A percentile compares a stretch with the other conserved stretches of the same genome.
phyloP scores from a whole-genome alignment of 2,113 vertebrate genomes.

The Hypomesus transpacificus region DNA sequence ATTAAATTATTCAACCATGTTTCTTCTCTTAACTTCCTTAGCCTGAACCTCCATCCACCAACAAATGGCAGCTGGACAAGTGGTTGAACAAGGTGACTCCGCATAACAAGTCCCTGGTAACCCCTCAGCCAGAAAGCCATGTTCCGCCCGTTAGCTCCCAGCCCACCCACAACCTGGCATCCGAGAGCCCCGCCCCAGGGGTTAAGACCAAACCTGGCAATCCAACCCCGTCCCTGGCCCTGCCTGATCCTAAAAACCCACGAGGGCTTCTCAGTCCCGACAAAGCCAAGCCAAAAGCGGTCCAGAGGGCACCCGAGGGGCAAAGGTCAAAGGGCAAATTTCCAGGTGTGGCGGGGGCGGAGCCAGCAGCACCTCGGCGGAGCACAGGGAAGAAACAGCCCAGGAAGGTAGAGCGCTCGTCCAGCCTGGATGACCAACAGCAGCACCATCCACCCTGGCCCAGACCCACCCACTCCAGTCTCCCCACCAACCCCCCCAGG shows the following conservation, averaged over 20 bases:
- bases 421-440: conserved; percentile 76
- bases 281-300: conserved; percentile 83
- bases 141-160: conserved; percentile 64
- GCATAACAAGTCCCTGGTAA: conserved; percentile 89
- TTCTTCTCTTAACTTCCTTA: conserved; percentile 55
- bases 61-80: conserved; percentile 95
- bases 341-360: conserved; percentile 72
- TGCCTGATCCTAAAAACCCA: conserved; percentile 57
- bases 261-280: conserved; percentile 71
- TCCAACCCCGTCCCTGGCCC: conserved; percentile 34
- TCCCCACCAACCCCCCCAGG: conserved; percentile 80
- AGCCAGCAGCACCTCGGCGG: conserved; percentile 76
- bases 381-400: conserved; percentile 88
- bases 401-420: conserved; percentile 84
- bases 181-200: conserved; percentile 50
- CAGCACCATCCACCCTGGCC: conserved; percentile 74
- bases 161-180: conserved; percentile 14
- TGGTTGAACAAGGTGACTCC: conserved; percentile 96
- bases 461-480: conserved; percentile 81
- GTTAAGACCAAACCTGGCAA: conserved; percentile 75
- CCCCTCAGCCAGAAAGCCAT: conserved; percentile 82
- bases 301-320: conserved; percentile 82
- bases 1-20: not conserved
- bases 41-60: conserved; percentile 89
- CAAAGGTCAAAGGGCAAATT: conserved; percentile 89